A percentile compares a stretch with the other conserved stretches of the same genome.
Evolutionary conservation across 1,140 invertebrate species (phyloP).

Genomic region (Conus ventricosus): DNA sequence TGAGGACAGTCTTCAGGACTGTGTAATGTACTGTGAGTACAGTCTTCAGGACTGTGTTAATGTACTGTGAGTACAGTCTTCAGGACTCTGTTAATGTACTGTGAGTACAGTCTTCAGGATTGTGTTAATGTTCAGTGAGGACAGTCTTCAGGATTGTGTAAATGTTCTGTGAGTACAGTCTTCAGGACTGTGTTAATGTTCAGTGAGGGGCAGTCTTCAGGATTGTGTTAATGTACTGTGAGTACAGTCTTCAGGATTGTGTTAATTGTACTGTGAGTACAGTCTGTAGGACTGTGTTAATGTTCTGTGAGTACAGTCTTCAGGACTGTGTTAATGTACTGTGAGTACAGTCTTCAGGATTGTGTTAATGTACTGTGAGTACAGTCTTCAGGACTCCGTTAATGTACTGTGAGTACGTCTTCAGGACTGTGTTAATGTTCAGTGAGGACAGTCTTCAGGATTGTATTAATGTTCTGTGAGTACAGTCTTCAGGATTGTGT

Average conservation of each 20-base stretch:
- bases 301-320: neutral
- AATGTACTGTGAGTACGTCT: neutral
- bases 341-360: too few relatives aligned
- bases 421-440: neutral
- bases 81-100: too few relatives aligned
- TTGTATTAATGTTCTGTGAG: neutral
- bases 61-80: neutral
- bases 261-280: slow-evolving; percentile 4
- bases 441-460: too few relatives aligned
- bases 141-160: slow-evolving; percentile 52
- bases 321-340: too few relatives aligned
- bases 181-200: neutral
- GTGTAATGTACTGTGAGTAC: neutral
- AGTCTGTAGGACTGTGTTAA: neutral
- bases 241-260: too few relatives aligned
- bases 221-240: too few relatives aligned
- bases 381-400: neutral
- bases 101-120: too few relatives aligned
- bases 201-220: neutral
- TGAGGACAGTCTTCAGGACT: too few relatives aligned
- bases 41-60: neutral
- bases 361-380: neutral
- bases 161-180: neutral
- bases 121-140: too few relatives aligned
- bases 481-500: neutral